These are phyloP conservation scores for Petrolisthes cinctipes DNA, from an alignment of 2,888 invertebrate species.

Conservation along the genomic window DNA sequence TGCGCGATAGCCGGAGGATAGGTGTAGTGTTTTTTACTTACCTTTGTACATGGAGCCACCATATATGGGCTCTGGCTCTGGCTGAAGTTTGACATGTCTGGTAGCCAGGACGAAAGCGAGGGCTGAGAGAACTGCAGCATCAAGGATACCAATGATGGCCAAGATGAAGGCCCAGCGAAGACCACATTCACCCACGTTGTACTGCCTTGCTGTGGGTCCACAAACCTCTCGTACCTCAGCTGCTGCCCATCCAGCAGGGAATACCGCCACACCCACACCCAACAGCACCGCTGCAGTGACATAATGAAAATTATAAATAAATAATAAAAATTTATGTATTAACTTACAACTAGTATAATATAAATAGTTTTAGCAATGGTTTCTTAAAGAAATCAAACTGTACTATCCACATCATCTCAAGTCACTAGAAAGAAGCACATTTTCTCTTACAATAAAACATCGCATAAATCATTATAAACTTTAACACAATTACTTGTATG, in stretches of 20 bases:
- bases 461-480: no score
- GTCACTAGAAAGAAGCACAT: no score
- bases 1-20: neutral
- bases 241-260: conserved; percentile 92
- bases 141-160: conserved; percentile 86
- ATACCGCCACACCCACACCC: conserved; percentile 88
- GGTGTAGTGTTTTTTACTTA: conserved; percentile 67
- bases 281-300: conserved; percentile 82
- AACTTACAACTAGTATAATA: neutral
- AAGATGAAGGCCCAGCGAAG: conserved; percentile 94
- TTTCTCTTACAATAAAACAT: no score
- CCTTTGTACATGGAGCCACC: conserved; percentile 77
- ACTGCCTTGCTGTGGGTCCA: conserved; percentile 83
- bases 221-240: conserved; percentile 86
- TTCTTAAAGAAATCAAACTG: neutral
- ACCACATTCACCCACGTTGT: conserved; percentile 83
- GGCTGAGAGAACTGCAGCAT: conserved; percentile 86
- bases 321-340: neutral
- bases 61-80: conserved; percentile 70
- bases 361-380: neutral
- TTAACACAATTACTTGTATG: no score
- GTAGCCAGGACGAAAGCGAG: conserved; percentile 94
- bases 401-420: no score
- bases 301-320: neutral
- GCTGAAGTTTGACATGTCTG: conserved; percentile 86